These are phyloP conservation scores for Pelochelys cantorii DNA, from an alignment of 2,797 vertebrate species.

Conservation along the genomic window DNA sequence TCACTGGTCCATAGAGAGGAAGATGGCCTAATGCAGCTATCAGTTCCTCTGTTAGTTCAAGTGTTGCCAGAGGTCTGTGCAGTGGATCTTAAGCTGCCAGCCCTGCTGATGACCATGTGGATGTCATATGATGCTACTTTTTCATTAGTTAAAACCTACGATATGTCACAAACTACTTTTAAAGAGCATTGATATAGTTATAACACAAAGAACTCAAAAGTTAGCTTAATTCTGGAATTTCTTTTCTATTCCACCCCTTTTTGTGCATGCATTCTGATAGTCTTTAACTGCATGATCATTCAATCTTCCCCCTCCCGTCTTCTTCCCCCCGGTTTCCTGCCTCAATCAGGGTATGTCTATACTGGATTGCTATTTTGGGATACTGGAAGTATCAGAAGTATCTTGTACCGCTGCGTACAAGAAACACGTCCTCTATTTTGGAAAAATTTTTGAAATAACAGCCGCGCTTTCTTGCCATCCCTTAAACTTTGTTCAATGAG, in stretches of 20 bases:
- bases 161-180: background rate
- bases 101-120: background rate
- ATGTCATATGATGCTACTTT: background rate
- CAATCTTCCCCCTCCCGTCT: too few species aligned
- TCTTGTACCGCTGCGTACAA: too few species aligned
- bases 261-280: too few species aligned
- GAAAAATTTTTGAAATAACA: too few species aligned
- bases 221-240: background rate
- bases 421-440: too few species aligned
- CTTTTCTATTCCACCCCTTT: too few species aligned
- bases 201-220: background rate
- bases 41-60: background rate
- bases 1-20: background rate
- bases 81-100: background rate
- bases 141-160: background rate
- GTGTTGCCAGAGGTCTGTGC: background rate
- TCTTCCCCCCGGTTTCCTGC: background rate
- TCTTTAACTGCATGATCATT: background rate
- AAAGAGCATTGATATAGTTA: background rate
- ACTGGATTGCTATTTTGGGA: too few species aligned
- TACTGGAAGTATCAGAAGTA: too few species aligned
- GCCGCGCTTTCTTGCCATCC: too few species aligned
- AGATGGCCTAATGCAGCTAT: background rate
- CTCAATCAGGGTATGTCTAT: background rate
- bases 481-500: too few species aligned